Percentiles rank a stretch among this genome's conserved stretches.
These are phyloP conservation scores for Drosophila vallismaia DNA, from an alignment of 2,888 invertebrate species.

Conservation along the genomic window DNA sequence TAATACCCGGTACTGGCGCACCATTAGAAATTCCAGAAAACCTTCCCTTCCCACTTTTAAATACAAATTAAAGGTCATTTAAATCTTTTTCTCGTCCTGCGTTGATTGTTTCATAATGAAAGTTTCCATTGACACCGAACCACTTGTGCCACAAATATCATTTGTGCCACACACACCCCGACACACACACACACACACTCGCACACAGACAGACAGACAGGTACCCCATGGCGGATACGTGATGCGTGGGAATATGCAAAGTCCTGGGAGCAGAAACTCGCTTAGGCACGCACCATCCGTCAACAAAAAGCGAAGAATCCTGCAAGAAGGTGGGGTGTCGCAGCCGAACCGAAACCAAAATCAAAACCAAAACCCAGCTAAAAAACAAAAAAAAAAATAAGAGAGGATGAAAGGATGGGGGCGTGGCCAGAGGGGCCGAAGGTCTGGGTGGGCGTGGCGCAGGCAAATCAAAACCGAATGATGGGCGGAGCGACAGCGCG, in stretches of 20 bases:
- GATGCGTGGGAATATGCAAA: conserved; percentile 47
- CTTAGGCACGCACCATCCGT: conserved; percentile 49
- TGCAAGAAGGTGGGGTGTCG: neutral
- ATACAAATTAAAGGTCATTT: neutral
- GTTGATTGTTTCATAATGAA: conserved; percentile 7
- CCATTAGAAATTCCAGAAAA: neutral
- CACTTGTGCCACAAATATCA: conserved; percentile 20
- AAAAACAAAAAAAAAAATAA: no score
- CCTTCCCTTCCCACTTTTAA: neutral
- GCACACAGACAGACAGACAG: conserved; percentile 3
- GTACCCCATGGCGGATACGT: conserved; percentile 34
- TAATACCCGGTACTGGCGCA: no score
- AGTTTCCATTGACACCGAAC: conserved; percentile 15
- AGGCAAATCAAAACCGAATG: conserved; percentile 47
- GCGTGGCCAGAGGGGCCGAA: conserved; percentile 1
- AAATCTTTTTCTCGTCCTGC: neutral
- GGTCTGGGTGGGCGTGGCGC: conserved; percentile 20
- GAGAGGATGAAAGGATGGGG: conserved; percentile 1
- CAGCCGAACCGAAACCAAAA: neutral
- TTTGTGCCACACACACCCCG: neutral
- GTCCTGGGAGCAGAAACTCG: conserved; percentile 28
- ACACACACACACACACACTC: conserved; percentile 1
- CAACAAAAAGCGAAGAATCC: conserved; percentile 7
- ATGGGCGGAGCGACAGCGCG: conserved; percentile 40
- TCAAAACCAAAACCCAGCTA: neutral